A percentile compares a stretch with the other conserved stretches of the same genome.
Conservation (phyloP, 2,113 vertebrate genomes). For the Porphyrio hochstetteri region DNA sequence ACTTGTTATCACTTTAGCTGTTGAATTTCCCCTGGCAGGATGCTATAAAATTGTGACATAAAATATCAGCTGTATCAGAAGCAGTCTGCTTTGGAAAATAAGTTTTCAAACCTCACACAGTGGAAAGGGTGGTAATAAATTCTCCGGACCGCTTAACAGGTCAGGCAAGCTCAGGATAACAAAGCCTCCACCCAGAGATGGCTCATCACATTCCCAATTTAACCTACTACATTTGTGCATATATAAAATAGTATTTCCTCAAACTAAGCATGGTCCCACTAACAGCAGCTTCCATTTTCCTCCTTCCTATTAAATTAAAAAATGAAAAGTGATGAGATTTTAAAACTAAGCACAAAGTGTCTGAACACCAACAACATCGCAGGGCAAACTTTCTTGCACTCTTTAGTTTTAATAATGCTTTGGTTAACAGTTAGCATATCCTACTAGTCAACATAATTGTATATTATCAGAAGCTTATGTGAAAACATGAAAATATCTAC, state of each 20-base stretch:
- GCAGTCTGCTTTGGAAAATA: neutral
- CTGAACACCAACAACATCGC: neutral
- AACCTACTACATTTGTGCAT: neutral
- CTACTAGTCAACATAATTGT: neutral
- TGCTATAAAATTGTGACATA: neutral
- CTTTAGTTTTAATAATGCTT: slow-evolving; percentile 25
- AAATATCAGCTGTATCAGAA: neutral
- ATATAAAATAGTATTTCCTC: neutral
- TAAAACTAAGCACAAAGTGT: neutral
- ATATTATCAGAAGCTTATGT: neutral
- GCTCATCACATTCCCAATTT: neutral
- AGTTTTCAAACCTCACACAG: neutral
- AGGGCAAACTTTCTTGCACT: neutral
- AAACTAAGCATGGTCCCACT: neutral
- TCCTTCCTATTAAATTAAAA: slow-evolving; percentile 9
- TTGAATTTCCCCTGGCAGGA: neutral
- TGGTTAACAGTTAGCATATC: neutral
- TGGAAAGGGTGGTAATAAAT: neutral
- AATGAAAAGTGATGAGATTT: neutral
- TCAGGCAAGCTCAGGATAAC: neutral
- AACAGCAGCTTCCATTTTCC: neutral
- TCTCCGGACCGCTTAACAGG: neutral
- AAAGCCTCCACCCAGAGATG: neutral
- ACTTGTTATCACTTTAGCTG: neutral
- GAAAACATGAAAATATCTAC: neutral